Evolutionary conservation across 64 coral and sea anemone genomes (phyloP).

Genomic region (Platygyra sinensis): DNA sequence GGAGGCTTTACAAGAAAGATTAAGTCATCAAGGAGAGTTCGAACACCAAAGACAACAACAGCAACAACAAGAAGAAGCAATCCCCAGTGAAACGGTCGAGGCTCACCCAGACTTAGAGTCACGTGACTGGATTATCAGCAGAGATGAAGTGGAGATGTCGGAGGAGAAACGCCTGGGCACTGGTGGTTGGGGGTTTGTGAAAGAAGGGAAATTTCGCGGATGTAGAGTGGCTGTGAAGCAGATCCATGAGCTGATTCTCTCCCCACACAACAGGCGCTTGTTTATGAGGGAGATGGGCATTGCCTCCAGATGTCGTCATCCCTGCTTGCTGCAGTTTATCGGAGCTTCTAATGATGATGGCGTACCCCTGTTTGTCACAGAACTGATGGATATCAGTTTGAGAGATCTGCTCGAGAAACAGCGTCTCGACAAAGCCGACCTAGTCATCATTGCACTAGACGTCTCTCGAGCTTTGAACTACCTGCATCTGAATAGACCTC

Average conservation of each 20-base stretch:
- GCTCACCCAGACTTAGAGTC: conserved; percentile 15
- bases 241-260: conserved; percentile 90
- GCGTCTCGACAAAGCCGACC: conserved; percentile 40
- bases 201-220: conserved; percentile 84
- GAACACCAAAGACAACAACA: too few species aligned
- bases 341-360: conserved; percentile 92
- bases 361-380: conserved; percentile 79
- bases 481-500: conserved; percentile 79
- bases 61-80: conserved; percentile 8
- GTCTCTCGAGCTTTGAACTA: conserved; percentile 87
- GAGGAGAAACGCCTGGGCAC: conserved; percentile 42
- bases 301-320: conserved; percentile 85
- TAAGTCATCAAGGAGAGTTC: conserved; percentile 9
- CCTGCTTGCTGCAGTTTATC: conserved; percentile 90
- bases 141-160: conserved; percentile 72
- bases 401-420: conserved; percentile 60
- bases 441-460: conserved; percentile 64
- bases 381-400: conserved; percentile 84
- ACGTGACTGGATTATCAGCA: conserved; percentile 75
- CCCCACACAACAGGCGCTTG: conserved; percentile 84
- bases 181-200: conserved; percentile 85
- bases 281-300: conserved; percentile 96
- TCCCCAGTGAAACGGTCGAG: not conserved
- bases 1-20: conserved; percentile 19
- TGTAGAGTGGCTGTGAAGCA: conserved; percentile 86